Base-by-base conservation (phyloP, 2,113 vertebrate species). In the Catharus minimus region DNA sequence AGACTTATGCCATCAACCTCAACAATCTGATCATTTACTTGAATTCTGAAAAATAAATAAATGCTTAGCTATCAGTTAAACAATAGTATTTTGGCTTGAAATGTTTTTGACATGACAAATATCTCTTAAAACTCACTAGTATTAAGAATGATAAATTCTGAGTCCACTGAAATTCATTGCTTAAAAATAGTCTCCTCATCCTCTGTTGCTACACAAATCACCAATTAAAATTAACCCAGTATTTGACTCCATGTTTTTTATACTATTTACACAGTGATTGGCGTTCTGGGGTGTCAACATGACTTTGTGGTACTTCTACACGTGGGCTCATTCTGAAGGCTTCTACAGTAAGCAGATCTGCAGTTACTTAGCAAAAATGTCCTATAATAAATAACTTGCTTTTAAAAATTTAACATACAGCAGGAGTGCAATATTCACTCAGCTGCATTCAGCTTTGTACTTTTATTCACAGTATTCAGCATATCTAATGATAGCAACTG, bases 11-110 rank as follows among this genome's bases (percentile, higher is more conserved):
- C 98, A 93, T 99, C 98, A 72, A 99, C 98, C 91, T 99, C 98
- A 93, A 99, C 98, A 81, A 99, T 99, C 96, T 99, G 98, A 96
- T 99, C 98, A 90, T 99, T 99, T 75, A 99, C 98, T 95, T 98
- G 98, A 94, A 99, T 98, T 95, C 98, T 99, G 88, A 44, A 97
- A 93, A 93, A 93, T 26, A 95, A 88, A 97, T 5, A 78, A 19
- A 86, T 23, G 16, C 7, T 92, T 68, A 76, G 43, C 32, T 49
- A 50, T 57, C 55, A 60, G 33, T 33, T 80, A 50, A 81, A 78
- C 27, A 65, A 32, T 9, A 47, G 49, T 14, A 91, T 55, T 78
- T 82, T 49, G 32, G 26, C 20, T 65, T 78, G n/a, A 84, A 30
- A 74, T 7, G 71, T 53, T 75, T 86, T 22, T 57, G 22, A 83